Percentiles rank a stretch among this genome's conserved stretches.
Conservation (phyloP, 2,113 vertebrate genomes). For the Machaerirhynchus nigripectus region DNA sequence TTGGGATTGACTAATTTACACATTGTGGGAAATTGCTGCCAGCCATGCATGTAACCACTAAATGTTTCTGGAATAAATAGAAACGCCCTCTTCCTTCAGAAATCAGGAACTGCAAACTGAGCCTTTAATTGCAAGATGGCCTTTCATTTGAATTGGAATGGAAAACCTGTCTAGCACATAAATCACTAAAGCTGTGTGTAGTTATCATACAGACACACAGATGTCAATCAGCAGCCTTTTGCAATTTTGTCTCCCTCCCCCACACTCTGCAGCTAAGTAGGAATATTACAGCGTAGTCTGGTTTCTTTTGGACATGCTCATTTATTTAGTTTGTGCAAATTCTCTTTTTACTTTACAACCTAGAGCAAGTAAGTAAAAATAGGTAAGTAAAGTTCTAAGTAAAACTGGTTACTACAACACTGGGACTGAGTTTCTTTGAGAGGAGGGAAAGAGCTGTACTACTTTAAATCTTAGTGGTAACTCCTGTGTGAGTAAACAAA, state of each 20-base stretch:
- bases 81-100: slow-evolving; percentile 81
- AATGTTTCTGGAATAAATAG: slow-evolving; percentile 80
- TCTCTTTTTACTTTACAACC: neutral
- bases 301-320: neutral
- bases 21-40: slow-evolving; percentile 97
- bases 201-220: slow-evolving; percentile 30
- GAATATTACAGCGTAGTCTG: neutral
- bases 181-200: neutral
- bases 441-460: neutral
- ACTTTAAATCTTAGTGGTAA: neutral
- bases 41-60: slow-evolving; percentile 86
- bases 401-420: neutral
- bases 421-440: neutral
- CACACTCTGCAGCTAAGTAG: neutral
- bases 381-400: neutral
- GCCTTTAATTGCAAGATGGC: slow-evolving; percentile 41
- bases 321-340: neutral
- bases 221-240: neutral
- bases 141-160: slow-evolving; percentile 49
- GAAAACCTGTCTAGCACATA: neutral
- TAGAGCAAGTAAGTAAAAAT: neutral
- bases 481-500: neutral
- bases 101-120: slow-evolving; percentile 70
- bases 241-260: neutral
- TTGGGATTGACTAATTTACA: slow-evolving; percentile 97